Evolutionary conservation across 2,113 vertebrate species (phyloP).

Genomic region (Tupaia tana): DNA sequence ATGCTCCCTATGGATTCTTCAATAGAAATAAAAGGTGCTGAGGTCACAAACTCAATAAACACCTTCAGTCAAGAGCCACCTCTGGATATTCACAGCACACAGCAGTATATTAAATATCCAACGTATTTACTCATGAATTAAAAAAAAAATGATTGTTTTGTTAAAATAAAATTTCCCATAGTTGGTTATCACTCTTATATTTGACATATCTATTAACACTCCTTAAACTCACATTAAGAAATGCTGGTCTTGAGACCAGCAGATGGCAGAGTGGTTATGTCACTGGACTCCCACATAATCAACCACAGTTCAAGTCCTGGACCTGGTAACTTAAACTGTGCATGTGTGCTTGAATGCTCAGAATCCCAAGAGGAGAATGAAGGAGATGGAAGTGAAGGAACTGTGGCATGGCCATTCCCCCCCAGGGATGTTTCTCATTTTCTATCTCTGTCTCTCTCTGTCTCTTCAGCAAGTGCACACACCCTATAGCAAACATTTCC

Average conservation of each 20-base stretch:
- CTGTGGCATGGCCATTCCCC: too few species aligned
- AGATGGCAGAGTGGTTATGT: too few species aligned
- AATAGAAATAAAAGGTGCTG: neutral
- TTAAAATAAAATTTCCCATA: conserved; percentile 9
- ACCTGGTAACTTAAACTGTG: too few species aligned
- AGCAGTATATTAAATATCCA: neutral
- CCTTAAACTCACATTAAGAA: neutral
- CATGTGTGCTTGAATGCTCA: too few species aligned
- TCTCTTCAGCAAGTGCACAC: neutral
- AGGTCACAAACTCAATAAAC: conserved; percentile 51
- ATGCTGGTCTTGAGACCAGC: neutral
- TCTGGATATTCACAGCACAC: neutral
- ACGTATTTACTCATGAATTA: neutral
- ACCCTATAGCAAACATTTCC: too few species aligned
- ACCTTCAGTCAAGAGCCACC: neutral
- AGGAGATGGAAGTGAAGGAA: too few species aligned
- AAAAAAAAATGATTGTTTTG: neutral
- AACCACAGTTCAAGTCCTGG: too few species aligned
- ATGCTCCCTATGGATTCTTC: neutral
- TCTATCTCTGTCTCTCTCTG: too few species aligned
- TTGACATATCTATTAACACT: neutral
- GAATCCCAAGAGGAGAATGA: too few species aligned
- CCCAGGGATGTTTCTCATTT: too few species aligned
- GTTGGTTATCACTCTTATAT: neutral
- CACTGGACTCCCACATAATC: too few species aligned